These are phyloP conservation scores for Centrocercus urophasianus DNA, from an alignment of 2,113 vertebrate genomes.

Conservation along the genomic window DNA sequence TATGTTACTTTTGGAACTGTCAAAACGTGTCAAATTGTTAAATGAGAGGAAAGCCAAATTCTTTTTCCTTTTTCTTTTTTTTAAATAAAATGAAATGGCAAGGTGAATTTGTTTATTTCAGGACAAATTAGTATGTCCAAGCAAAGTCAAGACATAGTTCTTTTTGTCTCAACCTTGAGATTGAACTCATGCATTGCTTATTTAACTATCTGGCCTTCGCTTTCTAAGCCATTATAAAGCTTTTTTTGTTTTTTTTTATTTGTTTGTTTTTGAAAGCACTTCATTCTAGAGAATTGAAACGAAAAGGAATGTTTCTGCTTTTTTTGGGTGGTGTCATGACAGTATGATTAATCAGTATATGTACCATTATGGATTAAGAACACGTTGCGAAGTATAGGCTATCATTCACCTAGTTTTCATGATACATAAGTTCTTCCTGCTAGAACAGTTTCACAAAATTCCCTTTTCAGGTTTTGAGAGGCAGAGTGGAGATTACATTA, in stretches of 20 bases:
- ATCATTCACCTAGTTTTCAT: not conserved
- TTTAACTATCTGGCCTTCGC: not conserved
- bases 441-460: not conserved
- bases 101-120: conserved; percentile 24
- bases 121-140: not conserved
- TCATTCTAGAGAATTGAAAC: not conserved
- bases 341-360: not conserved
- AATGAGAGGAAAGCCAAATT: not conserved
- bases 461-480: not conserved
- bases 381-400: not conserved
- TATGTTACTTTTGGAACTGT: conserved; percentile 19
- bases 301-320: not conserved
- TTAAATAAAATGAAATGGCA: not conserved
- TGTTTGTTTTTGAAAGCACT: not conserved
- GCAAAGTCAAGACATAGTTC: not conserved
- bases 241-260: too few species aligned
- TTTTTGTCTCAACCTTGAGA: not conserved
- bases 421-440: not conserved
- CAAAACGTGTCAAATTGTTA: conserved; percentile 30
- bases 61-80: not conserved
- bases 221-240: not conserved
- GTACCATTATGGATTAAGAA: not conserved
- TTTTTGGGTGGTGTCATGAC: not conserved
- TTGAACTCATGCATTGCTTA: not conserved
- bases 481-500: not conserved